These are phyloP conservation scores for Oryzias curvinotus DNA, from an alignment of 2,113 vertebrate genomes.

Conservation along the genomic window DNA sequence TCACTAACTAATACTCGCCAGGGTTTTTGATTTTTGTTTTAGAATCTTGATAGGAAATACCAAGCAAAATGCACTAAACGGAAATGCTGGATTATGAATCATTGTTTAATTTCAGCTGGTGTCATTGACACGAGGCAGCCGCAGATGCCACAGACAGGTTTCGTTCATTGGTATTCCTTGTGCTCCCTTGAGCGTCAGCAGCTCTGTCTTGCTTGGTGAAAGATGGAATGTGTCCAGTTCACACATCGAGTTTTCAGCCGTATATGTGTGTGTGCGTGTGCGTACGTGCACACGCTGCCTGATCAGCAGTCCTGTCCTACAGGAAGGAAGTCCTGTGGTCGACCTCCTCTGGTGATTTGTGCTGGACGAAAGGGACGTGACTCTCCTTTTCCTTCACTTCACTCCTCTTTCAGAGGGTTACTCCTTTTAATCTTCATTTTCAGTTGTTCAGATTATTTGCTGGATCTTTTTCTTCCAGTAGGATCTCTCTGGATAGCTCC, in stretches of 20 bases:
- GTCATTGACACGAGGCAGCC: neutral
- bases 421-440: neutral
- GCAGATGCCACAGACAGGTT: constrained; percentile 31
- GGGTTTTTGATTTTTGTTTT: neutral
- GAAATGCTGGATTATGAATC: no score
- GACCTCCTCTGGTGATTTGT: constrained; percentile 60
- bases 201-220: constrained; percentile 46
- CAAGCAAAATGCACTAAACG: neutral
- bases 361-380: constrained; percentile 54
- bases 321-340: constrained; percentile 75
- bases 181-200: constrained; percentile 51
- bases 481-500: no score
- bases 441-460: neutral
- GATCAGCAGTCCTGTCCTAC: constrained; percentile 70
- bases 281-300: constrained; percentile 47
- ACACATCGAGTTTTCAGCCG: constrained; percentile 22
- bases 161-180: constrained; percentile 64
- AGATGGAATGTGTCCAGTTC: constrained; percentile 59
- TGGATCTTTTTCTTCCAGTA: neutral
- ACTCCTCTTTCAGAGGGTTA: constrained; percentile 4
- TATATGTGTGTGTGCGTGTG: constrained; percentile 20
- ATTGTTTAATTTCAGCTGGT: neutral
- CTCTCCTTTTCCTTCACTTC: constrained; percentile 33
- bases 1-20: neutral
- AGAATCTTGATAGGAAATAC: neutral